A percentile compares a stretch with the other conserved stretches of the same genome.
Evolutionary conservation across 2,797 vertebrate genomes (phyloP).

Genomic region (Sorex maritimensis): DNA sequence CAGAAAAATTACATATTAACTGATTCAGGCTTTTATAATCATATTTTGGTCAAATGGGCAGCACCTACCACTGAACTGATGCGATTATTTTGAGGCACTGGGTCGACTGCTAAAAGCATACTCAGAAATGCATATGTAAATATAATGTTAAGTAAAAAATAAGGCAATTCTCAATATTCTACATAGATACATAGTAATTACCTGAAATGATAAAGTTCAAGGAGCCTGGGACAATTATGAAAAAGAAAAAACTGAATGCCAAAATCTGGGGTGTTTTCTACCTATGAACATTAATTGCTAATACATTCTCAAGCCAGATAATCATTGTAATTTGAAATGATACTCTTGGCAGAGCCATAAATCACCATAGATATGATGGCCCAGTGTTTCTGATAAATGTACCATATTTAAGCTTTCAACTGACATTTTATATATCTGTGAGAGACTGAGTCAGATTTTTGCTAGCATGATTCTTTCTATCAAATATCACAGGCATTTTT

Average conservation of each 20-base stretch:
- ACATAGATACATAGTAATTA: slow-evolving; percentile 17
- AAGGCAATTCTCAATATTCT: background rate
- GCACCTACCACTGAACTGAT: slow-evolving; percentile 19
- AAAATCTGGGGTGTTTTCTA: slow-evolving; percentile 49
- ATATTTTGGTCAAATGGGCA: slow-evolving; percentile 37
- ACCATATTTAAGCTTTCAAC: background rate
- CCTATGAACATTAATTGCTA: slow-evolving; percentile 49
- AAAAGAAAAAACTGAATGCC: slow-evolving; percentile 45
- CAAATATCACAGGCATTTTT: slow-evolving; percentile 31
- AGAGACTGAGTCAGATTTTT: background rate
- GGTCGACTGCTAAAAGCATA: background rate
- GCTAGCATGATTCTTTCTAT: background rate
- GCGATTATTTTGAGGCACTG: slow-evolving; percentile 52
- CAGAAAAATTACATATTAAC: background rate
- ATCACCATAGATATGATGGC: slow-evolving; percentile 38
- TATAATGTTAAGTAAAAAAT: background rate
- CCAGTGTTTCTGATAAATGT: background rate
- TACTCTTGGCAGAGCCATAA: slow-evolving; percentile 25
- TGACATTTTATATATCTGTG: background rate
- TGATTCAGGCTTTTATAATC: background rate
- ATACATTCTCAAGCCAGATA: slow-evolving; percentile 58
- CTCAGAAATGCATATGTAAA: background rate
- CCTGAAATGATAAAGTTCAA: slow-evolving; percentile 54
- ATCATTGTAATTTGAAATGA: slow-evolving; percentile 61
- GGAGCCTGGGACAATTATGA: slow-evolving; percentile 20